Evolutionary conservation across 2,113 vertebrate species (phyloP), one percentile per base, ranked within the genome.

Genomic region (Myiozetetes cayanensis): DNA sequence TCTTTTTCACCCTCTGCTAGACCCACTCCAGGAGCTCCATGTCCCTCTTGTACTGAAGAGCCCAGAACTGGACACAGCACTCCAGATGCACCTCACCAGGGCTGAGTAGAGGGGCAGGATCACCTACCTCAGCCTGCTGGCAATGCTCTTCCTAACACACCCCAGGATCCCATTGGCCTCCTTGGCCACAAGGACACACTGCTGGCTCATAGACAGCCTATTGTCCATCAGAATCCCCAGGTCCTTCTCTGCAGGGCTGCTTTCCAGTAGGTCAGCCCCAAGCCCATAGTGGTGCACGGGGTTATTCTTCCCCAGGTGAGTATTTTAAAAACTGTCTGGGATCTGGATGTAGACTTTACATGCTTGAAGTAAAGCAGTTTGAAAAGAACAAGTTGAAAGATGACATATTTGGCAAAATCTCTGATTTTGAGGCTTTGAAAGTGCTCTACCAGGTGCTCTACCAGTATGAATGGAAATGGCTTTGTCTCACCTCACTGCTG

Each of bases 61-160:
- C 41, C 41, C 41, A 56, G 24, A 41, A 41, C 24, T 22, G 49
- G 20, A 21, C 41, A n/a, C 55, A 53, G 55, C 33, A 24, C 41
- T n/a, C 12, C 65, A 63, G 19, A 28, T 2, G 5, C 7, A 41
- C 24, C 30, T 41, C 65, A 41, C 4, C 16, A 79, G 28, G 85
- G 24, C 75, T 65, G 67, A 49, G 35, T 0, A 43, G 35, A 49
- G 43, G 11, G 17, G 0, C 41, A 56, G 35, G 35, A 80, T 49
- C 21, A 3, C 10, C 41, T 49, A 6, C 41, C n/a, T 47, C 0
- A 1, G 8, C 30, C 10, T 56, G 8, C 10, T 41, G 56, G 17
- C 41, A 56, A 0, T 35, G 67, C 25, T 8, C 3, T 43, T 72
- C 35, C 43, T 31, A 12, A 49, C 22, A 41, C 4, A 17, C 1